Conservation (phyloP, 2,888 invertebrate species). For the Ophion slaviceki region DNA sequence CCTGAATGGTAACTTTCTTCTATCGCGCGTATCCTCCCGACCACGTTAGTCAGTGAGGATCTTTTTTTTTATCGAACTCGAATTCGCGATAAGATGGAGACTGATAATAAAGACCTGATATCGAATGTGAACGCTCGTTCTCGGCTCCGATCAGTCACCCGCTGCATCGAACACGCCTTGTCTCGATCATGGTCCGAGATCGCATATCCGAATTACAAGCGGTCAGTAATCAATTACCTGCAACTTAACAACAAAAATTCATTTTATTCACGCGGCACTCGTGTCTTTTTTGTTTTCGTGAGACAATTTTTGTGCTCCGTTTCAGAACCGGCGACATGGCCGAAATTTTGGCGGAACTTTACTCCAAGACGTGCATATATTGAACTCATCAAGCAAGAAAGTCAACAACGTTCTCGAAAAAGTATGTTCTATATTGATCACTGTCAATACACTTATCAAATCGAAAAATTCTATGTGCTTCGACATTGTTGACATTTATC, state of each 20-base stretch:
- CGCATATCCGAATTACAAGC: constrained; percentile 80
- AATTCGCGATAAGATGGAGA: constrained; percentile 57
- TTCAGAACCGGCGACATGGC: constrained; percentile 73
- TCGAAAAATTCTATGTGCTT: background rate
- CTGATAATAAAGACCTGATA: constrained; percentile 49
- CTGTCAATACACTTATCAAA: background rate
- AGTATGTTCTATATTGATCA: constrained; percentile 70
- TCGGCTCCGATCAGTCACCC: constrained; percentile 39
- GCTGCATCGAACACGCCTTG: constrained; percentile 55
- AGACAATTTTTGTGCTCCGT: background rate
- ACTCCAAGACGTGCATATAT: constrained; percentile 77
- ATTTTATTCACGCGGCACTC: constrained; percentile 24
- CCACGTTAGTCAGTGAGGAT: constrained; percentile 15
- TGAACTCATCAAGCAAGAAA: constrained; percentile 77
- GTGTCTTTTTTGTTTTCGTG: background rate
- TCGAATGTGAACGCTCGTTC: constrained; percentile 2
- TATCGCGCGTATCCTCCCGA: background rate
- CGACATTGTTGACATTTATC: background rate
- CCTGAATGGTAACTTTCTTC: constrained; percentile 29
- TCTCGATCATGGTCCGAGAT: constrained; percentile 79
- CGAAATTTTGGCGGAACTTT: constrained; percentile 75
- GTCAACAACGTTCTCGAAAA: constrained; percentile 78
- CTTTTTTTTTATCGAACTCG: constrained; percentile 44
- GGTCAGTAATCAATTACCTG: constrained; percentile 75
- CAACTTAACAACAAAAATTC: constrained; percentile 16